These are phyloP conservation scores for Stenopsyche tienmushanensis DNA, from an alignment of 1,140 invertebrate genomes.

Conservation along the genomic window DNA sequence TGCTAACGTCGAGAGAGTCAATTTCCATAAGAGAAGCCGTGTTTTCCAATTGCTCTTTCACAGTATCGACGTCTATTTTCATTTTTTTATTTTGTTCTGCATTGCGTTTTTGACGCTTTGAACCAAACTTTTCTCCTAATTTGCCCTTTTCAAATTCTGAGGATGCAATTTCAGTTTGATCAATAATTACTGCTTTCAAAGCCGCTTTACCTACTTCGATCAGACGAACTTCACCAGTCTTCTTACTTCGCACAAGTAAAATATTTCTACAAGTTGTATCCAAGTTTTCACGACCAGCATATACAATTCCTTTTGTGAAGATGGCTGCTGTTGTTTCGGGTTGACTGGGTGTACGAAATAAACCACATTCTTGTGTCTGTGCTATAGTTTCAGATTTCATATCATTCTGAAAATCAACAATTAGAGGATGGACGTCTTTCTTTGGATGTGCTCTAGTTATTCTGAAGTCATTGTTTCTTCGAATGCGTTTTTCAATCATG, in stretches of 20 bases:
- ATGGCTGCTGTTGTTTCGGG: constrained; percentile 9
- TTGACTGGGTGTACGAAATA: not conserved
- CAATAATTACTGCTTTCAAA: constrained; percentile 20
- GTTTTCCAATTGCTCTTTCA: constrained; percentile 50
- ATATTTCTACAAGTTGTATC: constrained; percentile 18
- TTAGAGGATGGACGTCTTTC: constrained; percentile 18
- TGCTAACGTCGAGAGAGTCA: constrained; percentile 11
- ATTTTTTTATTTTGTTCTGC: constrained; percentile 50
- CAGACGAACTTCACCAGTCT: constrained; percentile 30
- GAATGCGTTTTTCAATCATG: not conserved
- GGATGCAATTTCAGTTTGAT: not conserved
- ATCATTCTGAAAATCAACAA: constrained; percentile 25
- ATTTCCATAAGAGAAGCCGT: constrained; percentile 40
- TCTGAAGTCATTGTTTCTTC: not conserved
- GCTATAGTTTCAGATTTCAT: no score
- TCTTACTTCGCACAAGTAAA: constrained; percentile 30
- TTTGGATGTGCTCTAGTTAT: constrained; percentile 11
- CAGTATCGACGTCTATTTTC: constrained; percentile 47
- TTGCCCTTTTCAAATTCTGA: not conserved
- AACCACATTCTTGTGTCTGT: not conserved
- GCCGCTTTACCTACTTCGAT: constrained; percentile 32
- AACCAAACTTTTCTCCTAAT: constrained; percentile 53
- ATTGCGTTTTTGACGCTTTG: constrained; percentile 49
- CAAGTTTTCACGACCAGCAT: constrained; percentile 22
- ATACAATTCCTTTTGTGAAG: constrained; percentile 17